Base-by-base conservation (phyloP, 1,140 invertebrate species). In the Notospermus geniculatus region DNA sequence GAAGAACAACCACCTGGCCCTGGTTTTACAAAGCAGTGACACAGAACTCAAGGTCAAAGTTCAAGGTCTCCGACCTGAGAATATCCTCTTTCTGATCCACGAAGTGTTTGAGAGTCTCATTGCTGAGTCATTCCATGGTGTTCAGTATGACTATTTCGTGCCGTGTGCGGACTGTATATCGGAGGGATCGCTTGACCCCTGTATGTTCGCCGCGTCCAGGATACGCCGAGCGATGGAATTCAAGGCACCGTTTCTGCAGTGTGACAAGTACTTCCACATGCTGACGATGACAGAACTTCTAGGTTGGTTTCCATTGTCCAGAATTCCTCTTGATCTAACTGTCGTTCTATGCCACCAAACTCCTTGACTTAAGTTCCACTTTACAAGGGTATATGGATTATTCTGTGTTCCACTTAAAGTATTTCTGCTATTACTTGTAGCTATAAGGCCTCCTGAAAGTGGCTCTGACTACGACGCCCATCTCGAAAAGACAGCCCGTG, bases 191-290 rank as follows among this genome's bases (percentile, higher is more conserved):
- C 60, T 67, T 52, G 76, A 77, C n/a, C 77, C 77, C 46, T 69
- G 68, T 43, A 41, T 78, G 66, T 77, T 80, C 60, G 64, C 75
- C 30, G 68, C 70, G 11, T 71, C 73, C 19, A 63, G 76, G 41
- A 70, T 80, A 0, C 68, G 68, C 15, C 60, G 69, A 57, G 77
- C 77, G 9, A 72, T 63, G 23, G 68, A 76, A 52, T 61, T 71
- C 15, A 72, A 73, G 52, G 74, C 77, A 7, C 73, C 75, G 2
- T 80, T 80, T 54, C 57, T 81, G 19, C 79, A 81, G 63, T 81
- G 79, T 63, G 68, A 73, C 46, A 78, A 76, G 53, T 76, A 71
- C 56, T 81, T 81, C 69, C 79, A 81, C 68, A 74, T 72, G 41
- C 64, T 78, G 15, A 74, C 78, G 2, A 73, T 81, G 69, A 65